Evolutionary conservation across 1,140 invertebrate species (phyloP).

Genomic region (Lucilia cuprina): DNA sequence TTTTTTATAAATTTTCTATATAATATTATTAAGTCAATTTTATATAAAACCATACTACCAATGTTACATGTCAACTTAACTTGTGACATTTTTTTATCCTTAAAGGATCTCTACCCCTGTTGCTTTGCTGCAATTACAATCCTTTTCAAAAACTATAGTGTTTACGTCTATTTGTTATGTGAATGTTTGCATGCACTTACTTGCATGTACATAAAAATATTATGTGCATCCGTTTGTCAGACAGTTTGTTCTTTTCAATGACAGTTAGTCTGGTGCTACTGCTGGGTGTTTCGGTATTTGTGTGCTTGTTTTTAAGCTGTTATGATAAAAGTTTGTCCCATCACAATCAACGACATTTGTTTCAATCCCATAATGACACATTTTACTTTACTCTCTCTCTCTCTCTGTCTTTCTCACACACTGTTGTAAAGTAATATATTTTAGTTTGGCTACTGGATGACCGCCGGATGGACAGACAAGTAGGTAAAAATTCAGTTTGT

Average conservation of each 20-base stretch:
- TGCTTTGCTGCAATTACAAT: neutral
- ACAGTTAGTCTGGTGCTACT: too few species aligned
- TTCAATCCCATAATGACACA: constrained; percentile 15
- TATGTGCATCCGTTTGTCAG: too few species aligned
- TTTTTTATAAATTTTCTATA: too few species aligned
- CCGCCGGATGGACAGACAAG: too few species aligned
- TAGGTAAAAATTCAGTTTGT: neutral
- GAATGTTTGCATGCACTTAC: neutral
- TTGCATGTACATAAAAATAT: too few species aligned
- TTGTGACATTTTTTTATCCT: neutral
- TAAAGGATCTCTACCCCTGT: neutral
- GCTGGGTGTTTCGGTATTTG: neutral
- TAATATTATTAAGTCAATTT: too few species aligned
- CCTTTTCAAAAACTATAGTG: neutral
- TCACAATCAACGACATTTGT: constrained; percentile 19
- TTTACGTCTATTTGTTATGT: neutral
- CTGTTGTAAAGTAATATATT: too few species aligned
- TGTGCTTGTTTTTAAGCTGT: constrained; percentile 8
- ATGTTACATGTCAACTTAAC: neutral
- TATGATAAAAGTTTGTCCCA: constrained; percentile 4
- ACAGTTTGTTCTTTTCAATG: too few species aligned
- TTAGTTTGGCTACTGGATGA: too few species aligned
- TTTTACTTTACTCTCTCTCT: too few species aligned
- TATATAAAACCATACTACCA: neutral
- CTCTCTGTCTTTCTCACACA: too few species aligned